Percentiles rank a stretch among this genome's conserved stretches.
Conservation (phyloP, 2,797 vertebrate genomes). For the Peromyscus melanophrys region DNA sequence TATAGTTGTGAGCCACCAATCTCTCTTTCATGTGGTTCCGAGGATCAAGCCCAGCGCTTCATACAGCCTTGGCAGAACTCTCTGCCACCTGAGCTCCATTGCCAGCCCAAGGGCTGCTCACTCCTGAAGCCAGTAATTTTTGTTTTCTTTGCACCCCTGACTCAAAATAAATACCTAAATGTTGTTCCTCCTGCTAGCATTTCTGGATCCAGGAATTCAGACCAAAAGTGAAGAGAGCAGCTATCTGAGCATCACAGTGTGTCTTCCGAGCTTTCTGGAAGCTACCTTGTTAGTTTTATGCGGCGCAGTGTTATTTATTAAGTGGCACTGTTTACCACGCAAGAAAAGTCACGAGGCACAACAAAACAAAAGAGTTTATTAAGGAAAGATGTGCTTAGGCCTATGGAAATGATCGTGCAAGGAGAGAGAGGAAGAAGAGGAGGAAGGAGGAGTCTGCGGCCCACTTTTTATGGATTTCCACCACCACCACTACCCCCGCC, state of each 20-base stretch:
- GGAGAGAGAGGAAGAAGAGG: no score
- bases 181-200: neutral
- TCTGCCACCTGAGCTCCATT: neutral
- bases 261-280: constrained; percentile 75
- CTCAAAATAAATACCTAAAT: constrained; percentile 46
- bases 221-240: constrained; percentile 3
- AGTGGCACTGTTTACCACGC: no score
- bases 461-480: no score
- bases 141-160: neutral
- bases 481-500: no score
- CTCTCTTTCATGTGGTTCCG: neutral
- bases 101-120: neutral
- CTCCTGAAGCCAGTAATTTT: neutral
- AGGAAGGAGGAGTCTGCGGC: no score
- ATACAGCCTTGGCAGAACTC: neutral
- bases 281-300: neutral
- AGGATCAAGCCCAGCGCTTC: neutral
- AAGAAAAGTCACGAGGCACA: no score
- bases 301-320: no score
- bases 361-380: no score
- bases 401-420: no score
- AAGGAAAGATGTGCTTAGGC: no score
- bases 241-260: constrained; percentile 54
- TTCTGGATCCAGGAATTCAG: constrained; percentile 27
- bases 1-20: neutral